These are phyloP conservation scores for Pandemis heparana DNA, from an alignment of 2,888 invertebrate species.

Conservation along the genomic window DNA sequence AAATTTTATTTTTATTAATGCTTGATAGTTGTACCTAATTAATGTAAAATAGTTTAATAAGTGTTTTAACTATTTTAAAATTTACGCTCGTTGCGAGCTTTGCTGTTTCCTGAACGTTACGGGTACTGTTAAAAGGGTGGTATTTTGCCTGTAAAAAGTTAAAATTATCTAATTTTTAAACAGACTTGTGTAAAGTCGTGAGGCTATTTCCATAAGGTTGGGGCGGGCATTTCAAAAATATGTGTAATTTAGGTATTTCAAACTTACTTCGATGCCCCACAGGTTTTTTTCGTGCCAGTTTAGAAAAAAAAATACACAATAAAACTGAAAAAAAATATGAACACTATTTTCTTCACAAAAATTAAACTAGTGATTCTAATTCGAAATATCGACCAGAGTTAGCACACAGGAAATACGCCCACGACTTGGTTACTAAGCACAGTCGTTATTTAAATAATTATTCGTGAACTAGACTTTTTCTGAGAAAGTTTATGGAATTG, in stretches of 20 bases:
- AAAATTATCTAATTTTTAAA: neutral
- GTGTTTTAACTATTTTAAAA: constrained; percentile 58
- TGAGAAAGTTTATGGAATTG: neutral
- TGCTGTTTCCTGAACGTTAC: constrained; percentile 54
- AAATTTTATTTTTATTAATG: constrained; percentile 56
- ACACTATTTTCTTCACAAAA: too few species aligned
- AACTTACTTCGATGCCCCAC: too few species aligned
- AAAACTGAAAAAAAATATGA: too few species aligned
- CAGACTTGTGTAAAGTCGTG: neutral
- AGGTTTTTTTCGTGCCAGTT: too few species aligned
- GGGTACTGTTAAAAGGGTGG: constrained; percentile 3
- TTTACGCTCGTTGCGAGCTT: constrained; percentile 49
- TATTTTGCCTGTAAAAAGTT: constrained; percentile 7
- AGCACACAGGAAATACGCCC: neutral
- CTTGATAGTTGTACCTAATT: constrained; percentile 62
- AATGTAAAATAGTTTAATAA: constrained; percentile 54
- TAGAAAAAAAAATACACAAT: too few species aligned
- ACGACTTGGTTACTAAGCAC: neutral
- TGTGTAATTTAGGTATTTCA: too few species aligned
- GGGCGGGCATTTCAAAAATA: too few species aligned
- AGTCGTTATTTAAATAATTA: neutral
- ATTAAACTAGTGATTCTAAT: too few species aligned
- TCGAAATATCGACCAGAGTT: too few species aligned
- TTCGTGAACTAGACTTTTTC: neutral
- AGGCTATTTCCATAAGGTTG: neutral